Percentiles rank a stretch among this genome's conserved stretches.
Evolutionary conservation across 1,140 invertebrate genomes (phyloP).

Genomic region (Drosophila triauraria): DNA sequence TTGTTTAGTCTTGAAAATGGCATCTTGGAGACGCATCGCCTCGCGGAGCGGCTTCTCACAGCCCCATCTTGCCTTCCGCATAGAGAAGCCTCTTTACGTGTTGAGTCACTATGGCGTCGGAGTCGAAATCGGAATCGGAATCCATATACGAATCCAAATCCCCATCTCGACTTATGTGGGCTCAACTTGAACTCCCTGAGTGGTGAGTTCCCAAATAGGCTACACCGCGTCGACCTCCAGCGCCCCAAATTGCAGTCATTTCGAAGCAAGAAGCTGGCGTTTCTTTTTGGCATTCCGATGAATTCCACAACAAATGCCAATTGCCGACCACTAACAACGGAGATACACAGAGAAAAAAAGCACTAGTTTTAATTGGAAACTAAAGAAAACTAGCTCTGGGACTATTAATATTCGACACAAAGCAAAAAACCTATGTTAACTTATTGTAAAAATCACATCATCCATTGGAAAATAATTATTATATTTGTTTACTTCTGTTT

Average conservation of each 20-base stretch:
- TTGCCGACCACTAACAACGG: constrained; percentile 50
- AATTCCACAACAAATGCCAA: constrained; percentile 74
- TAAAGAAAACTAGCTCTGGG: no score
- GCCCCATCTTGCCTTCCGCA: constrained; percentile 26
- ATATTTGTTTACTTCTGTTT: no score
- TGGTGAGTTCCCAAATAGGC: constrained; percentile 27
- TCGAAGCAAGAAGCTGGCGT: constrained; percentile 31
- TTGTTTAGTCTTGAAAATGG: neutral
- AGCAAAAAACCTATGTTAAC: no score
- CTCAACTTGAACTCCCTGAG: constrained; percentile 50
- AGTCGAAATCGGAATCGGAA: neutral
- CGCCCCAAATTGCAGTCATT: constrained; percentile 44
- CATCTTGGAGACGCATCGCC: constrained; percentile 17
- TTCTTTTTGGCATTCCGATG: constrained; percentile 63
- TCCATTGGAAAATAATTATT: no score
- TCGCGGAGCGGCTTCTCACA: constrained; percentile 15
- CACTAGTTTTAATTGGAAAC: no score
- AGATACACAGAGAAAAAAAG: constrained; percentile 13
- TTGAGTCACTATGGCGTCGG: constrained; percentile 14
- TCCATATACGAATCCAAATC: neutral
- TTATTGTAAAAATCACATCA: no score
- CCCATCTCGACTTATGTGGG: constrained; percentile 17
- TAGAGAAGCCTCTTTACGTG: constrained; percentile 21
- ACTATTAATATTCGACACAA: no score
- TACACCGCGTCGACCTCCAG: constrained; percentile 32